Base-by-base conservation (phyloP, 1,140 invertebrate species). In the Microplitis mediator region DNA sequence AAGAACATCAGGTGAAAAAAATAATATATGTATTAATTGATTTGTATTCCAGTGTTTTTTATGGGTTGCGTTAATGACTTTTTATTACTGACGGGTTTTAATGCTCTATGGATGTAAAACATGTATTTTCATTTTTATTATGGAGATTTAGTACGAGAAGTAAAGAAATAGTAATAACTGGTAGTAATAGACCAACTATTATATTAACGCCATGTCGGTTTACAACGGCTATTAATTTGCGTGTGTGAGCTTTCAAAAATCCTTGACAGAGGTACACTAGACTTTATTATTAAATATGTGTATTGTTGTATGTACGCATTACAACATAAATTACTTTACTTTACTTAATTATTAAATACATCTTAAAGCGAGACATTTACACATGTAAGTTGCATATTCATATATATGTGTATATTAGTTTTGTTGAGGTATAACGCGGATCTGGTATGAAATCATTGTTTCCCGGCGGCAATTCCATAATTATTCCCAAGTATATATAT, bases 201-300 rank as follows among this genome's bases (percentile, higher is more conserved):
- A 45, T 76, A 78, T 77, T 79, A 80, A 77, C 75, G 73, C 73
- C 62, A 71, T 35, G 66, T 51, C 60, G 60, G 8, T 62, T 62
- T 62, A 50, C 13, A n/a, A 16, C 6, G 4, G 65, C 65, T 67
- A 67, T 67, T 67, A 67, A 67, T 67, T 67, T 67, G 51, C 63
- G 36, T 23, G 23, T 8, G 39, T 14, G 73, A 82, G 82, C 81
- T 84, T 84, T 84, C 80, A 69, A 83, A 83, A 81, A 81, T 71
- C 81, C 81, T 83, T 83, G 82, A 80, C 63, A 70, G 50, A 64
- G n/a, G 23, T 16, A 35, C n/a, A 66, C 13, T 62, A 31, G 45
- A 52, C 60, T 31, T 16, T 50, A n/a, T 51, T 39, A 2, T 23
- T 45, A 45, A 23, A 67, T 54, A 16, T 36, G 23, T 34, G 39